phyloP scores from a whole-genome alignment of 2,113 vertebrate species.

The Balaenoptera acutorostrata region DNA sequence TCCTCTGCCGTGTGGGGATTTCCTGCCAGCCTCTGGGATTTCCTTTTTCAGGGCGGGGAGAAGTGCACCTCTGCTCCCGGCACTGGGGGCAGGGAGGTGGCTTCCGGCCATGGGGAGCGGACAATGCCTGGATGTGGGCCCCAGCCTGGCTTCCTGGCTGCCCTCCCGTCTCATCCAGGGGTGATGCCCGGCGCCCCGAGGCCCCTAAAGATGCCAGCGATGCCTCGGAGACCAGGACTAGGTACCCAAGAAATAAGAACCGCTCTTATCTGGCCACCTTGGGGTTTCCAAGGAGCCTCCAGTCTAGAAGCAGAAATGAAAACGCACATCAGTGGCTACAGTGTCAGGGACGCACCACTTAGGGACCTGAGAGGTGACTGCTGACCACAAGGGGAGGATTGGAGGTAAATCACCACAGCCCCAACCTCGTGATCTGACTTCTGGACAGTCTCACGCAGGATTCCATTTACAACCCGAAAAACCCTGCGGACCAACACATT shows the following conservation, averaged over 20 bases:
- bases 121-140: conserved; percentile 61
- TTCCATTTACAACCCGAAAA: background rate
- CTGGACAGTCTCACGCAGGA: background rate
- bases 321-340: background rate
- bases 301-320: background rate
- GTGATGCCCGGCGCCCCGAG: fast-evolving
- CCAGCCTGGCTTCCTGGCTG: background rate
- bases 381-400: background rate
- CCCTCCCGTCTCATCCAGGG: background rate
- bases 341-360: background rate
- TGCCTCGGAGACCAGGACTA: background rate
- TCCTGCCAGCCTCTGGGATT: conserved; percentile 21
- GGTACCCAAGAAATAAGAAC: background rate
- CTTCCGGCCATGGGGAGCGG: background rate
- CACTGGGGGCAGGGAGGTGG: background rate
- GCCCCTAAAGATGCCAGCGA: background rate
- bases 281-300: background rate
- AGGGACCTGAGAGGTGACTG: background rate
- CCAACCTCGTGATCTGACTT: background rate
- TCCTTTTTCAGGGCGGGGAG: background rate
- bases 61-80: no score
- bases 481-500: fast-evolving
- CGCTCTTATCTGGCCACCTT: no score
- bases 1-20: background rate
- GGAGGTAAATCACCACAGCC: background rate